Evolutionary conservation across 2,797 vertebrate species (phyloP), one percentile per base, ranked within the genome.

Genomic region (Malurus leucopterus): DNA sequence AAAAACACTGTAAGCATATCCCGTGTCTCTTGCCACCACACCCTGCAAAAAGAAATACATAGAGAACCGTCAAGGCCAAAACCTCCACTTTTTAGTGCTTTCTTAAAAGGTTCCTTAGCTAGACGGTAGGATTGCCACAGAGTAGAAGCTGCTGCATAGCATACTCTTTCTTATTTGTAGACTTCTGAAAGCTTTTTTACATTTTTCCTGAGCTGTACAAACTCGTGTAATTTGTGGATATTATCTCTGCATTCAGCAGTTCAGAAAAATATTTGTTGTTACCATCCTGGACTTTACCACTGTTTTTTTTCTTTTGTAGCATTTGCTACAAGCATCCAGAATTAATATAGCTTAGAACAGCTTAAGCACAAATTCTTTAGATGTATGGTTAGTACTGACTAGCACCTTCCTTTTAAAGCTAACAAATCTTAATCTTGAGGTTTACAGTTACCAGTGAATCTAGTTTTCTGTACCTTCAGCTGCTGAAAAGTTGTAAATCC

Each of bases 191-290:
- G 40, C 59, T 83, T 58, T 44, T 77, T 77, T 55, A 26, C 26
- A 9, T 78, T 46, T 43, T 91, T 89, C 67, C 67, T 62, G 57
- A 86, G 64, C 26, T 51, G 46, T 68, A 68, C 32, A 67, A 51
- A 54, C 50, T 78, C 80, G 68, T 67, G 36, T 67, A 78, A 41
- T 43, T 84, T 0, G 0, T 71, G 49, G 61, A 23, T 68, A 36
- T 53, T 77, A 20, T 43, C 21, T 47, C 82, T 88, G 46, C 32
- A 29, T 59, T 84, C 83, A 82, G 68, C 82, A 92, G 57, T 78
- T 90, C 38, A 86, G 84, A 94, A 85, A 85, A 55, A 74, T 47
- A 51, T 34, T 88, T 91, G 19, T 30, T 78, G 13, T 85, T 85
- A 34, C 54, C 47, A 67, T 68, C 74, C 26, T 34, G 27, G 57